phyloP scores from a whole-genome alignment of 2,888 invertebrate genomes.

The Caenorhabditis sinica region DNA sequence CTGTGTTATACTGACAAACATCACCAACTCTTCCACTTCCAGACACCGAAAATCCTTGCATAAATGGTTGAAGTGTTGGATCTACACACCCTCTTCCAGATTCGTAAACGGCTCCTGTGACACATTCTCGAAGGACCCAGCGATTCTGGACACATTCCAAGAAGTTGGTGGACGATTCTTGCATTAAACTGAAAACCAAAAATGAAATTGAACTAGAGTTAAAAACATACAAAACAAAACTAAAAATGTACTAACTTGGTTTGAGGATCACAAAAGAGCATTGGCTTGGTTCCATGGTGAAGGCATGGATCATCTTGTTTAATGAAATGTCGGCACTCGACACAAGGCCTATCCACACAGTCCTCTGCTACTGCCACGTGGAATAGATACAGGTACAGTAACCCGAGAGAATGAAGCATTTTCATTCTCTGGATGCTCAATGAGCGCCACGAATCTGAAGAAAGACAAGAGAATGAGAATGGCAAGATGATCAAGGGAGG shows the following conservation, averaged over 20 bases:
- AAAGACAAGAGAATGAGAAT: slow-evolving; percentile 35
- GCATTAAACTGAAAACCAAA: slow-evolving; percentile 56
- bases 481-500: slow-evolving; percentile 20
- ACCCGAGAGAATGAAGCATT: slow-evolving; percentile 55
- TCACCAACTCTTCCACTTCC: slow-evolving; percentile 76
- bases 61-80: slow-evolving; percentile 73
- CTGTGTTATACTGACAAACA: slow-evolving; percentile 76
- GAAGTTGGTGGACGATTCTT: slow-evolving; percentile 64
- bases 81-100: slow-evolving; percentile 72
- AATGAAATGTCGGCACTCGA: slow-evolving; percentile 63
- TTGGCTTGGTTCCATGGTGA: slow-evolving; percentile 62
- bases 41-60: slow-evolving; percentile 76
- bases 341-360: slow-evolving; percentile 68
- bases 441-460: not conserved
- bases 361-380: slow-evolving; percentile 55
- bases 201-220: not conserved
- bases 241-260: slow-evolving; percentile 55
- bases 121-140: slow-evolving; percentile 69
- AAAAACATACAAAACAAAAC: not conserved
- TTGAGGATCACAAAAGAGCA: slow-evolving; percentile 60
- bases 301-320: slow-evolving; percentile 67
- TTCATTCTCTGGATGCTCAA: slow-evolving; percentile 41
- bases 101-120: slow-evolving; percentile 67
- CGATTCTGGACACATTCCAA: slow-evolving; percentile 65
- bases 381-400: slow-evolving; percentile 48